Conservation (phyloP, 2,113 vertebrate species). For the Urocynchramus pylzowi region DNA sequence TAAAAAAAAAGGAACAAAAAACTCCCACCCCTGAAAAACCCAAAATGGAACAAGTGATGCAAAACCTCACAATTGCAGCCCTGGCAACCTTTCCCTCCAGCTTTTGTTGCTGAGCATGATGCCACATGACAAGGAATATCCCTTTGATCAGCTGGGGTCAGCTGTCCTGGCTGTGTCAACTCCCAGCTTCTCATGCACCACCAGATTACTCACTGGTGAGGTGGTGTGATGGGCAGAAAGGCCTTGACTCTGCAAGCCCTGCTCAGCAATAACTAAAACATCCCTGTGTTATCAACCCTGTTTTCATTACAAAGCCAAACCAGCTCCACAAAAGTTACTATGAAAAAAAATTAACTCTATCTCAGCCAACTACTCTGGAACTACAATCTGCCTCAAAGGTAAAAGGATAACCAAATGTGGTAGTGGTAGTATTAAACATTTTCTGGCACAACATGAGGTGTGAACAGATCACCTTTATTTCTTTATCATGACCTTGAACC, state of each 20-base stretch:
- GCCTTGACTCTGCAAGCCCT: not conserved
- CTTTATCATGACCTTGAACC: not conserved
- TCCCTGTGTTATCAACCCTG: fast-evolving
- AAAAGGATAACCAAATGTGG: not conserved
- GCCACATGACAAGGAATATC: not conserved
- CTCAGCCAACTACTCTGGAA: not conserved
- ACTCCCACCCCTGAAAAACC: fast-evolving
- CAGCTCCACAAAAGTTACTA: not conserved
- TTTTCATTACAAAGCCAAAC: not conserved
- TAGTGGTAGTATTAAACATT: not conserved
- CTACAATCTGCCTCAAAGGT: not conserved
- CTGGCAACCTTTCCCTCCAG: not conserved
- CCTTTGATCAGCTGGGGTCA: not conserved
- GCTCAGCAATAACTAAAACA: not conserved
- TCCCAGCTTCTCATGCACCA: not conserved
- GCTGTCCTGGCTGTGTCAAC: not conserved
- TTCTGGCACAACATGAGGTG: not conserved
- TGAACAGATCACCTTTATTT: not conserved
- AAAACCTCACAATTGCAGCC: not conserved
- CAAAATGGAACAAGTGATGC: not conserved
- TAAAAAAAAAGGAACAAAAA: not conserved
- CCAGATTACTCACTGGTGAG: not conserved
- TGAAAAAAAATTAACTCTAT: not conserved
- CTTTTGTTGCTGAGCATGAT: not conserved
- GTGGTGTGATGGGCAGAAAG: not conserved